phyloP scores from a whole-genome alignment of 2,888 invertebrate genomes.

The Euplexia lucipara region DNA sequence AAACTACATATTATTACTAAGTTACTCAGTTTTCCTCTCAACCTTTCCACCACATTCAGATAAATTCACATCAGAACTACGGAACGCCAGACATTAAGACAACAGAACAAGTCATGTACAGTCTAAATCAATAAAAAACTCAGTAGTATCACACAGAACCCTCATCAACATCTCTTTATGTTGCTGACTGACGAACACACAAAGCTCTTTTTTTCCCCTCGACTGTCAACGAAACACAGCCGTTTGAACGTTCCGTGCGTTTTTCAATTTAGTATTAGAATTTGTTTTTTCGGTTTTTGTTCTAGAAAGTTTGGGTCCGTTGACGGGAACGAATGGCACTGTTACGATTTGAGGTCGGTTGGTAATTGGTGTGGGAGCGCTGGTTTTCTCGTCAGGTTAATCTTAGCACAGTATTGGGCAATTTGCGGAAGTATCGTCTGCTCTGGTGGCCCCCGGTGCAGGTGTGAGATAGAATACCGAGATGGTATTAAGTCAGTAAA shows the following conservation, averaged over 20 bases:
- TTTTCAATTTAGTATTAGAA: conserved; percentile 55
- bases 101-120: conserved; percentile 31
- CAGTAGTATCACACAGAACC: conserved; percentile 43
- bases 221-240: conserved; percentile 55
- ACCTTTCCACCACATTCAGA: background rate
- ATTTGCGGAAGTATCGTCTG: too few relatives aligned
- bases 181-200: conserved; percentile 63
- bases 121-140: conserved; percentile 49
- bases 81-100: conserved; percentile 22
- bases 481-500: too few relatives aligned
- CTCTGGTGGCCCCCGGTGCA: too few relatives aligned
- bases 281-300: conserved; percentile 40
- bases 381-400: conserved; percentile 1
- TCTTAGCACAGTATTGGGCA: too few relatives aligned
- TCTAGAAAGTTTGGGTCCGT: conserved; percentile 36
- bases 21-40: background rate
- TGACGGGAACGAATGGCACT: conserved; percentile 27
- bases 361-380: background rate
- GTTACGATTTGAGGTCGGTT: conserved; percentile 18
- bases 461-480: too few relatives aligned
- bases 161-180: conserved; percentile 65
- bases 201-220: conserved; percentile 49
- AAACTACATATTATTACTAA: too few relatives aligned
- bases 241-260: conserved; percentile 38
- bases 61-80: conserved; percentile 16